phyloP scores from a whole-genome alignment of 1,140 invertebrate genomes.

The Tetramorium parvispinum region DNA sequence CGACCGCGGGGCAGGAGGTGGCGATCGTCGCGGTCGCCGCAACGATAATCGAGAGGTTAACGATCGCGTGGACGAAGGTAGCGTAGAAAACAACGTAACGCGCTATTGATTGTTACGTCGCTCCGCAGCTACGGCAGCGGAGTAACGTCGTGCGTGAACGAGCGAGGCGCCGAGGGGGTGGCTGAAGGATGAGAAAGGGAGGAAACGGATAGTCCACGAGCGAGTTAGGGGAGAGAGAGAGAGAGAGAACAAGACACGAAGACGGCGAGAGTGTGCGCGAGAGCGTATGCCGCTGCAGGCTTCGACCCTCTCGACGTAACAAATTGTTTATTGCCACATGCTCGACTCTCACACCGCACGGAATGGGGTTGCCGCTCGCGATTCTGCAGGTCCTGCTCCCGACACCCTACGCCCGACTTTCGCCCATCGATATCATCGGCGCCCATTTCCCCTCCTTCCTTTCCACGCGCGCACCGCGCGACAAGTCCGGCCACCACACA shows the following conservation, averaged over 20 bases:
- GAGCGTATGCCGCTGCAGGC: slow-evolving; percentile 59
- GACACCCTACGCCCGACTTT: slow-evolving; percentile 64
- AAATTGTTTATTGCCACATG: slow-evolving; percentile 82
- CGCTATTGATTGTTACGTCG: slow-evolving; percentile 70
- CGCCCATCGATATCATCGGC: slow-evolving; percentile 2
- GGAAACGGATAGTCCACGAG: slow-evolving; percentile 17
- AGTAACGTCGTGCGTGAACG: slow-evolving; percentile 70
- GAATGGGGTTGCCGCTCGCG: slow-evolving; percentile 62
- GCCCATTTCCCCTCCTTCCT: neutral
- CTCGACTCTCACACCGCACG: slow-evolving; percentile 75
- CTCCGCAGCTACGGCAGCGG: slow-evolving; percentile 8
- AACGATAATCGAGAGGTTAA: slow-evolving; percentile 72
- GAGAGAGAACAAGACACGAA: slow-evolving; percentile 37
- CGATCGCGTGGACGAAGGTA: slow-evolving; percentile 63
- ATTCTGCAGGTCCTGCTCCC: slow-evolving; percentile 40
- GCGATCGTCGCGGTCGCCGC: slow-evolving; percentile 55
- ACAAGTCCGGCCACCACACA: slow-evolving; percentile 6
- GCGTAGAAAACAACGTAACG: slow-evolving; percentile 66
- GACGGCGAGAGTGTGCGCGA: slow-evolving; percentile 46
- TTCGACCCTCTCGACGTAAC: slow-evolving; percentile 73
- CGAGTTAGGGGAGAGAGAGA: neutral
- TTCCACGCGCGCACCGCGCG: neutral
- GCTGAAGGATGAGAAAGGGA: slow-evolving; percentile 38
- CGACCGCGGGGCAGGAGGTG: neutral
- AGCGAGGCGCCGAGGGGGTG: slow-evolving; percentile 59